Evolutionary conservation across 2,797 vertebrate genomes (phyloP), one percentile per base, ranked within the genome.

Genomic region (Siniperca obscura): DNA sequence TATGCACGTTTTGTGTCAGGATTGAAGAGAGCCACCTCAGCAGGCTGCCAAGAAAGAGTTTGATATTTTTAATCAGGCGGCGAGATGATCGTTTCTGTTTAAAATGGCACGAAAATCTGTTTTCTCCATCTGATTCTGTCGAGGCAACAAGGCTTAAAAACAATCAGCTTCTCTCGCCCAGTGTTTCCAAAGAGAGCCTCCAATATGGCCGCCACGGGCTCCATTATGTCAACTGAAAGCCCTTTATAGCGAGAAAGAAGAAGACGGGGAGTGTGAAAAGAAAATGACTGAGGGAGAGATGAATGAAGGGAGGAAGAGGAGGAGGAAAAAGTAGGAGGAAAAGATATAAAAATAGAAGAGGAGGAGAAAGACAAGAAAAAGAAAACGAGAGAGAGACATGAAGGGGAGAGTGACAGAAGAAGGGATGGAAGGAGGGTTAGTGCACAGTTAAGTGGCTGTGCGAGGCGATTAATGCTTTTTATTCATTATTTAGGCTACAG

Each of bases 401-500:
- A 30, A 62, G 30, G 30, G 8, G 8, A 52, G 36, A 62, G 53
- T 34, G 77, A 36, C 46, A 36, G 53, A 11, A 8, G 40, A 30
- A 1, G 27, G 30, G 44, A 14, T 14, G 38, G 55, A 55, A 40
- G 44, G 52, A 81, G 48, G 65, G 74, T 76, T 81, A 78, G 85
- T 53, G 48, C 42, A 44, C 70, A 73, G 81, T 80, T 85, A 87
- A 90, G 85, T 89, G 86, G 69, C 89, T 86, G 75, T 70, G 75
- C 34, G n/a, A 87, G 40, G 71, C 68, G 76, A 91, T 92, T 90
- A 89, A 87, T 87, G 88, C 72, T 85, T 90, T 74, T 88, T 77
- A 90, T 90, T 86, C 82, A 89, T 88, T 91, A 92, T 89, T 91
- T 81, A 90, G n/a, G 38, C 50, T 16, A 7, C 46, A 80, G 81